Conservation (phyloP, 2,797 vertebrate species). For the Mus minutoides region DNA sequence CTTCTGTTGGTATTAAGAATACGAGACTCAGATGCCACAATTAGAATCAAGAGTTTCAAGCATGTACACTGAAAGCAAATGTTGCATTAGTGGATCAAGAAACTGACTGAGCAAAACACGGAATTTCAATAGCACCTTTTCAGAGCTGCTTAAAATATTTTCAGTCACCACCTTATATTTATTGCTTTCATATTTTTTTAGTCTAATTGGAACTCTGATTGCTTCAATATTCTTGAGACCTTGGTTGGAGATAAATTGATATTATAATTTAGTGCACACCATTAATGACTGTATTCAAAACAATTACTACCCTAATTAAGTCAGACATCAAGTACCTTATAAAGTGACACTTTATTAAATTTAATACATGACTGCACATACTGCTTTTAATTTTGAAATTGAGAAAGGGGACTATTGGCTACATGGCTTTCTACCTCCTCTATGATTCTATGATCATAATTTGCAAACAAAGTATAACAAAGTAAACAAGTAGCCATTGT, state of each 20-base stretch:
- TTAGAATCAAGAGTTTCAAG: background rate
- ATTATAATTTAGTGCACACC: background rate
- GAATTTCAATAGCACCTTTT: background rate
- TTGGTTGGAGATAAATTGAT: background rate
- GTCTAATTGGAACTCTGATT: conserved; percentile 44
- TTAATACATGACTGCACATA: background rate
- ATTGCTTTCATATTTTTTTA: background rate
- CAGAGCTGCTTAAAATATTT: conserved; percentile 68
- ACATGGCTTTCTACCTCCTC: background rate
- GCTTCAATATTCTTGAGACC: background rate
- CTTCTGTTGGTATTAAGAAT: background rate
- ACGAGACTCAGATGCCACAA: background rate
- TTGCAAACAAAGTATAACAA: background rate
- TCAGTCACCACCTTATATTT: background rate
- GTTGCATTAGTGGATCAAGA: no score
- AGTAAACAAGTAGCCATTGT: background rate
- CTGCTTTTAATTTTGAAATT: background rate
- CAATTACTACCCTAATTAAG: background rate
- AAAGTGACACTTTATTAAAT: background rate
- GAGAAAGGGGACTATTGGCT: background rate
- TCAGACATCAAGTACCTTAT: background rate
- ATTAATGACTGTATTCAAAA: conserved; percentile 7
- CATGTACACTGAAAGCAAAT: background rate
- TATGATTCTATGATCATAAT: background rate
- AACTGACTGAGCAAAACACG: background rate